phyloP scores from a whole-genome alignment of 1,140 invertebrate genomes.

The Drosophila repletoides region DNA sequence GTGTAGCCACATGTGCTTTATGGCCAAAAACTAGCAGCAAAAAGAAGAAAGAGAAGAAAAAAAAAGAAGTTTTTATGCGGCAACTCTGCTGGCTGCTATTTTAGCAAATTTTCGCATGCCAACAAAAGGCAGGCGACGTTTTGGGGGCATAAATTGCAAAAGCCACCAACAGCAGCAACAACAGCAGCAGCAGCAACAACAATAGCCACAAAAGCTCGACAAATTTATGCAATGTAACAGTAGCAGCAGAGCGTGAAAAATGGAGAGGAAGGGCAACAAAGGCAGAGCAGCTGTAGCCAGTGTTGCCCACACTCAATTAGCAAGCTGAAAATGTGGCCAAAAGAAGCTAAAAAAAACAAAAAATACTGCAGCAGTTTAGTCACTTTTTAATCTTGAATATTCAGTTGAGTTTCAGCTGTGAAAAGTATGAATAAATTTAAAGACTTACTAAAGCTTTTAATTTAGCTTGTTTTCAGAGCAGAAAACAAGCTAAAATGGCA shows the following conservation, averaged over 20 bases:
- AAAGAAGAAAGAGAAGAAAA: constrained; percentile 14
- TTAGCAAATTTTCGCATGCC: constrained; percentile 76
- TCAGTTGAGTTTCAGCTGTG: no score
- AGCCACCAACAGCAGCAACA: constrained; percentile 46
- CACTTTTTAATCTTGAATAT: no score
- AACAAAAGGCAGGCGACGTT: constrained; percentile 59
- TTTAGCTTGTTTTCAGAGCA: no score
- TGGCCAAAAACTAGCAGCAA: constrained; percentile 41
- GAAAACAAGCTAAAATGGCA: no score
- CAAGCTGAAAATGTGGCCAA: no score
- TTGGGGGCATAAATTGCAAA: constrained; percentile 73
- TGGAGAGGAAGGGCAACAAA: neutral
- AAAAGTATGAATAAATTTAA: no score
- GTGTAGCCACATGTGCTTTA: constrained; percentile 73
- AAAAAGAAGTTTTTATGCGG: constrained; percentile 53
- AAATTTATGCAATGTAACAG: constrained; percentile 64
- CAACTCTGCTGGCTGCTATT: constrained; percentile 54
- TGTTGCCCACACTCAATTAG: neutral
- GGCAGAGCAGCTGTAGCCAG: neutral
- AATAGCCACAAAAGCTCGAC: constrained; percentile 59
- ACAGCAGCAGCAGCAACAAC: constrained; percentile 14
- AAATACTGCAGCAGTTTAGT: no score
- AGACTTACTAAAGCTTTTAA: no score
- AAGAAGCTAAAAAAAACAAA: constrained; percentile 4
- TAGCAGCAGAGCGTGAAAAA: constrained; percentile 37